phyloP scores from a whole-genome alignment of 2,888 invertebrate species.

The Dorcus hopei region DNA sequence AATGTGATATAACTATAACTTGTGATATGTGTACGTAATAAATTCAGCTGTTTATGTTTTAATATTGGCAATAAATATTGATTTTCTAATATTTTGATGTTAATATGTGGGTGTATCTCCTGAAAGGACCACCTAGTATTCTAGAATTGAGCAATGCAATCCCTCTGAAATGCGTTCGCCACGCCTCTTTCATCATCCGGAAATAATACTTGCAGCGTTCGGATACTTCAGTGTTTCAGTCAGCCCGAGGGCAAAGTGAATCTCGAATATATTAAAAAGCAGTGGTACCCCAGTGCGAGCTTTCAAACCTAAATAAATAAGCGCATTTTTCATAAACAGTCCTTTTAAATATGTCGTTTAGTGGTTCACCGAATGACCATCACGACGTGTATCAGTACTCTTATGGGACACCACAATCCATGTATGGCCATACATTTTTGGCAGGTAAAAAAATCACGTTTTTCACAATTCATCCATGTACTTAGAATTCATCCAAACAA shows the following conservation, averaged over 20 bases:
- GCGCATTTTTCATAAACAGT: background rate
- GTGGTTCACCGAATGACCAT: constrained; percentile 37
- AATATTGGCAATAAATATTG: constrained; percentile 10
- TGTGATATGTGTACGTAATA: background rate
- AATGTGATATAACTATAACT: no score
- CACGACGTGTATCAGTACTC: constrained; percentile 42
- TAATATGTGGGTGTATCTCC: constrained; percentile 20
- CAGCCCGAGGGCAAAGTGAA: constrained; percentile 2
- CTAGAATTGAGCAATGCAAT: constrained; percentile 21
- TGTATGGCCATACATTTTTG: constrained; percentile 36
- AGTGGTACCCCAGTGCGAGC: background rate
- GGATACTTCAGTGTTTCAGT: constrained; percentile 12
- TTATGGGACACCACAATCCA: constrained; percentile 35
- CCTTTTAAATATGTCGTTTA: constrained; percentile 36
- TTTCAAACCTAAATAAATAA: no score
- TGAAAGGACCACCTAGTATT: constrained; percentile 17
- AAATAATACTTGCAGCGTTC: constrained; percentile 14
- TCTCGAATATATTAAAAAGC: constrained; percentile 1
- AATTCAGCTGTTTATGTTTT: constrained; percentile 4
- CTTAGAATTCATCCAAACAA: no score
- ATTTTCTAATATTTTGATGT: constrained; percentile 14
- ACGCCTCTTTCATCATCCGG: constrained; percentile 17
- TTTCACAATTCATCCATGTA: no score
- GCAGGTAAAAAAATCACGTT: constrained; percentile 31
- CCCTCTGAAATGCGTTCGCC: constrained; percentile 11